phyloP scores from a whole-genome alignment of 2,888 invertebrate genomes.

The Caenorhabditis macrosperma region DNA sequence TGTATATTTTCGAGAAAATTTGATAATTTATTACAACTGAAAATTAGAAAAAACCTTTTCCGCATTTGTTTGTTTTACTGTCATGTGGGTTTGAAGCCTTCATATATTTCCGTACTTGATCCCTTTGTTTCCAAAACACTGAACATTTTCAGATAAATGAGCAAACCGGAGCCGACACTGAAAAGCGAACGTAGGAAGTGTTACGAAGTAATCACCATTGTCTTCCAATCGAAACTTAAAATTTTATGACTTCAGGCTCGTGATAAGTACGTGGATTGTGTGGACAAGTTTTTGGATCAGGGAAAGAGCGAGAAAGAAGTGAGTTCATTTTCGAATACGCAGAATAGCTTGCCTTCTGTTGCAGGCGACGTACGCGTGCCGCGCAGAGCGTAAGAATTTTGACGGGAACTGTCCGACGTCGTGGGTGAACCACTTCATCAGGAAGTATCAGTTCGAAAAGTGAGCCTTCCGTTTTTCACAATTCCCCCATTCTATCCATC shows the following conservation, averaged over 20 bases:
- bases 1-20: slow-evolving; percentile 14
- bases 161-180: slow-evolving; percentile 36
- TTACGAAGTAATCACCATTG: slow-evolving; percentile 47
- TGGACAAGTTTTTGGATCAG: slow-evolving; percentile 48
- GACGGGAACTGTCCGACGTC: slow-evolving; percentile 66
- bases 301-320: slow-evolving; percentile 63
- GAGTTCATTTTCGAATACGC: neutral
- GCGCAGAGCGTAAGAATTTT: slow-evolving; percentile 54
- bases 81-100: no score
- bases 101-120: no score
- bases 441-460: slow-evolving; percentile 76
- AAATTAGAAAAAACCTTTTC: no score
- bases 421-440: slow-evolving; percentile 75
- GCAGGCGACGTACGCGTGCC: slow-evolving; percentile 54
- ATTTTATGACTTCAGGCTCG: slow-evolving; percentile 48
- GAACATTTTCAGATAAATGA: slow-evolving; percentile 33
- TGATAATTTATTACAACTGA: neutral
- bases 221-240: neutral
- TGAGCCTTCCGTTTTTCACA: slow-evolving; percentile 3
- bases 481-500: neutral
- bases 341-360: neutral
- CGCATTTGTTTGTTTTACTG: no score
- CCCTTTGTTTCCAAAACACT: neutral
- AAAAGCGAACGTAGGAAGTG: slow-evolving; percentile 64
- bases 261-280: slow-evolving; percentile 57